Evolutionary conservation across 1,140 invertebrate species (phyloP), one percentile per base, ranked within the genome.

Genomic region (Drosophila parabipectinata): DNA sequence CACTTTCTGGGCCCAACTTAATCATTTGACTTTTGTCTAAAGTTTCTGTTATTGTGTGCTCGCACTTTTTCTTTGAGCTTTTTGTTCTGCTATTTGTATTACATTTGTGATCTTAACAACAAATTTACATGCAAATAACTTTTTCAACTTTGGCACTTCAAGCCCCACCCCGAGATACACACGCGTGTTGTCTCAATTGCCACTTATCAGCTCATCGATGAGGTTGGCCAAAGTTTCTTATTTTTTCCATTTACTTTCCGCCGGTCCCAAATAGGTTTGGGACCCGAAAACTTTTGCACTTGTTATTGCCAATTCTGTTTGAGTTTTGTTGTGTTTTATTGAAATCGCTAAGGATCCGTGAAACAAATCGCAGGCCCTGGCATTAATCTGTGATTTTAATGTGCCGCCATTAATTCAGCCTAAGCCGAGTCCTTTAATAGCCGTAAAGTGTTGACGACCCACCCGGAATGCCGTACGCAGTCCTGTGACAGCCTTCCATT

Each of bases 41-140:
- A 87, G 66, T 82, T 80, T 61, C 54, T 54, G 64, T 59, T 69
- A 75, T 32, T 53, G 39, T 21, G 14, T 45, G 14, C 15, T 14
- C 3, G 15, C 15, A 8, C 41, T 45, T 15, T 18, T 18, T 18
- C 54, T 34, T 44, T 58, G 7, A 34, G 61, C 44, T 50, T 68
- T 41, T 44, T 62, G 30, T 47, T 18, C 63, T 74, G 64, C 53
- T 77, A 74, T 76, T 85, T 77, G 81, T 85, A 80, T 85, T 85
- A 85, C 77, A 79, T 87, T 88, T 88, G 79, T 74, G 79, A 76
- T 88, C 67, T 81, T 79, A 82, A 79, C 83, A 87, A 88, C 83
- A 88, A 87, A 87, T 87, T 87, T 87, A 87, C 83, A 87, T 87
- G 82, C 82, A 87, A 87, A 87, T 87, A 87, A 87, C 83, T 87